Percentiles rank a stretch among this genome's conserved stretches.
phyloP scores from a whole-genome alignment of 2,888 invertebrate genomes.

The Diarsia rubi region DNA sequence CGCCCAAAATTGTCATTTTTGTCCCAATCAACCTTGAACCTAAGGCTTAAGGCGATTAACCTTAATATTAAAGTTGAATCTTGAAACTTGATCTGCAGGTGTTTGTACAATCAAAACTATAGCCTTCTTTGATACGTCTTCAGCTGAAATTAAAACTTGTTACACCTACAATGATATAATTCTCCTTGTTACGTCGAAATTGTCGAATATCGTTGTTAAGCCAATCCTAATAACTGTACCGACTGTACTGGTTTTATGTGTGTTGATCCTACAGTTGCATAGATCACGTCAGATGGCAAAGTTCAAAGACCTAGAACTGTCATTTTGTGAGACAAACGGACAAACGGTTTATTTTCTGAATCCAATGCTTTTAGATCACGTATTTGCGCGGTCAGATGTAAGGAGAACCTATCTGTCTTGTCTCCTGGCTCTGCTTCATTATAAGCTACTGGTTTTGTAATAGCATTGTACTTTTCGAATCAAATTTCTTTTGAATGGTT shows the following conservation, averaged over 20 bases:
- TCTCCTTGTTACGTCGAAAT: neutral
- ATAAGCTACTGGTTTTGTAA: constrained; percentile 35
- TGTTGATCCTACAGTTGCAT: constrained; percentile 43
- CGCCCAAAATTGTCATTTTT: too few relatives aligned
- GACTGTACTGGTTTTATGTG: constrained; percentile 45
- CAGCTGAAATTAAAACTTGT: neutral
- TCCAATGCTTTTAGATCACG: constrained; percentile 69
- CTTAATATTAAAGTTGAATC: too few relatives aligned
- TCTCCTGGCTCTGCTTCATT: constrained; percentile 19
- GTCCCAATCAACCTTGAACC: too few relatives aligned
- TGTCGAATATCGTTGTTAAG: constrained; percentile 2
- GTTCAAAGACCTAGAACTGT: constrained; percentile 69
- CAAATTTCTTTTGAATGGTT: constrained; percentile 31
- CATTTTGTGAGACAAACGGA: constrained; percentile 65
- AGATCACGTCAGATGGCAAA: constrained; percentile 60
- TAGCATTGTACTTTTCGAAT: constrained; percentile 12
- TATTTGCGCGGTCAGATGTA: constrained; percentile 69
- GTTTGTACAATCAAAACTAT: neutral
- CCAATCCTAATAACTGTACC: constrained; percentile 43
- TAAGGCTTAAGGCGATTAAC: too few relatives aligned
- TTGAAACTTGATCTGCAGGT: too few relatives aligned
- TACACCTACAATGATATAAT: neutral
- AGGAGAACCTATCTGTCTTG: constrained; percentile 48
- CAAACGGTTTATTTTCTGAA: constrained; percentile 64
- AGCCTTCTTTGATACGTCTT: neutral